Conservation (phyloP, 2,888 invertebrate species). For the Xestoiulus laeticollis region DNA sequence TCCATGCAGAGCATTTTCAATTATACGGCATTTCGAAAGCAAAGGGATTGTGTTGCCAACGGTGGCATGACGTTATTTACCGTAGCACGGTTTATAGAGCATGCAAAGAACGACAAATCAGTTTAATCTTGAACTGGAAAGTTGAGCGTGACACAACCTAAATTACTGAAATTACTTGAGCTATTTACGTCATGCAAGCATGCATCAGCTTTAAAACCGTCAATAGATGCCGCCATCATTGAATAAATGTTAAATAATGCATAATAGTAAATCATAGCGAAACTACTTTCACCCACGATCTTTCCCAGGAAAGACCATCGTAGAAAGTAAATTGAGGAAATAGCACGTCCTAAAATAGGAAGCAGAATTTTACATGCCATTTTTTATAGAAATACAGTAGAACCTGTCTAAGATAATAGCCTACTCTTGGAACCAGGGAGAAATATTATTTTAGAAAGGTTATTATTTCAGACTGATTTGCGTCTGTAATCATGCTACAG, state of each 20-base stretch:
- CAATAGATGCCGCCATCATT: not conserved
- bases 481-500: no score
- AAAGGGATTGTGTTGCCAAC: not conserved
- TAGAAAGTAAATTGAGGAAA: no score
- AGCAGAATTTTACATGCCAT: no score
- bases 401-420: no score
- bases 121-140: constrained; percentile 22
- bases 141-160: constrained; percentile 21
- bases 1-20: no score
- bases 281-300: not conserved
- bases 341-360: no score
- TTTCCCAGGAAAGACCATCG: not conserved
- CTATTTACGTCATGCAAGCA: not conserved
- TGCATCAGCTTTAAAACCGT: not conserved
- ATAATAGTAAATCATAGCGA: not conserved
- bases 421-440: no score
- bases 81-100: constrained; percentile 1
- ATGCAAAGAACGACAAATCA: constrained; percentile 39
- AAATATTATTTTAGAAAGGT: no score
- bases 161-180: not conserved
- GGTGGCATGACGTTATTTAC: constrained; percentile 24
- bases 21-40: not conserved
- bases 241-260: not conserved
- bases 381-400: no score
- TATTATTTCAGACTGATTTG: no score